These are phyloP conservation scores for Silurus asotus DNA, from an alignment of 2,113 vertebrate species.

Conservation along the genomic window DNA sequence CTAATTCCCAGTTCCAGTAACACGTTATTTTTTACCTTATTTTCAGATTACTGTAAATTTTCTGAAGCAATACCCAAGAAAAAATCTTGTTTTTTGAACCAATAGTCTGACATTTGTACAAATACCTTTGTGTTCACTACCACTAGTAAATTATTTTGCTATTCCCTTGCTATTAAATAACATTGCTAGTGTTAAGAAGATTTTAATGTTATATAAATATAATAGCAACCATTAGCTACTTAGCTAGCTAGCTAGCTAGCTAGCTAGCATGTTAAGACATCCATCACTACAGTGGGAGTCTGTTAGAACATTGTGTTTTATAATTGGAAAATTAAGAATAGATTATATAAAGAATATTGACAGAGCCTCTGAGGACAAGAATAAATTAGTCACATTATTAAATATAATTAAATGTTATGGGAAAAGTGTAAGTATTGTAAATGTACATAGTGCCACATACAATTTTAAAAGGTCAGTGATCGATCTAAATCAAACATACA, in stretches of 20 bases:
- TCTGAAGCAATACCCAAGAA: too few relatives aligned
- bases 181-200: neutral
- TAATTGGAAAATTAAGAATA: neutral
- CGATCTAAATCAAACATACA: neutral
- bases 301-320: neutral
- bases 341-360: neutral
- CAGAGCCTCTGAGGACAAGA: neutral
- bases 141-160: neutral
- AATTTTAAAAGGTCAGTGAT: constrained; percentile 17
- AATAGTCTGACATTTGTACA: neutral
- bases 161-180: neutral
- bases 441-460: neutral
- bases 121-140: neutral
- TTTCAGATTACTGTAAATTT: too few relatives aligned
- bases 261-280: neutral
- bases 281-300: neutral
- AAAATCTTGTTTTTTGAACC: neutral
- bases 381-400: neutral
- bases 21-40: too few relatives aligned
- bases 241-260: neutral
- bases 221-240: neutral
- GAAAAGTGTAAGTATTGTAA: neutral
- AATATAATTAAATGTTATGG: neutral
- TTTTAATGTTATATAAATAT: too few relatives aligned
- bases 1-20: too few relatives aligned